phyloP scores from a whole-genome alignment of 2,113 vertebrate genomes.

The Mormyrus lacerda region DNA sequence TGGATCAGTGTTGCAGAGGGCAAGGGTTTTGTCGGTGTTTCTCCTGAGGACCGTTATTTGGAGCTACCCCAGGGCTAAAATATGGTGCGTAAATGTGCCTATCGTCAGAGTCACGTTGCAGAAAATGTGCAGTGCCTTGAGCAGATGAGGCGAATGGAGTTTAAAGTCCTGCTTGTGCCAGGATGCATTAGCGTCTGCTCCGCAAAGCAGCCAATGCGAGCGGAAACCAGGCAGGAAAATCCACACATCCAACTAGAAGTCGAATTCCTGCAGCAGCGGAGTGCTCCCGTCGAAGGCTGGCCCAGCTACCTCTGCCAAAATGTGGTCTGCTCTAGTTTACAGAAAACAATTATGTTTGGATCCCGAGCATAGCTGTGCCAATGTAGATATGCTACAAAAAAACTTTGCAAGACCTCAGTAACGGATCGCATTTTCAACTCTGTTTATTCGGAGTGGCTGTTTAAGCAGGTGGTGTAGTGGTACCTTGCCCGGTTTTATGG shows the following conservation, averaged over 20 bases:
- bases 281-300: not conserved
- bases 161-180: not conserved
- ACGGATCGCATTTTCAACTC: not conserved
- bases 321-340: not conserved
- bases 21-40: not conserved
- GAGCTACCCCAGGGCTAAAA: not conserved
- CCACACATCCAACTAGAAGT: not conserved
- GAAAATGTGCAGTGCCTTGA: not conserved
- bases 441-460: not conserved
- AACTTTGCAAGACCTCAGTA: not conserved
- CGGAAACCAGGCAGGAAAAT: conserved; percentile 6
- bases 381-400: not conserved
- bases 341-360: not conserved
- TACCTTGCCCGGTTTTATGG: not conserved
- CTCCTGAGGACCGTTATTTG: not conserved
- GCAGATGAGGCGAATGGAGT: not conserved
- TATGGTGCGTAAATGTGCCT: not conserved
- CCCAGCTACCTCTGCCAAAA: not conserved
- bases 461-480: not conserved
- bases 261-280: not conserved
- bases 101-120: not conserved
- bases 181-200: not conserved
- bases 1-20: not conserved
- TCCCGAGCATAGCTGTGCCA: not conserved
- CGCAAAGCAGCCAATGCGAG: not conserved